Evolutionary conservation across 2,888 invertebrate genomes (phyloP).

Genomic region (Theretra japonica): DNA sequence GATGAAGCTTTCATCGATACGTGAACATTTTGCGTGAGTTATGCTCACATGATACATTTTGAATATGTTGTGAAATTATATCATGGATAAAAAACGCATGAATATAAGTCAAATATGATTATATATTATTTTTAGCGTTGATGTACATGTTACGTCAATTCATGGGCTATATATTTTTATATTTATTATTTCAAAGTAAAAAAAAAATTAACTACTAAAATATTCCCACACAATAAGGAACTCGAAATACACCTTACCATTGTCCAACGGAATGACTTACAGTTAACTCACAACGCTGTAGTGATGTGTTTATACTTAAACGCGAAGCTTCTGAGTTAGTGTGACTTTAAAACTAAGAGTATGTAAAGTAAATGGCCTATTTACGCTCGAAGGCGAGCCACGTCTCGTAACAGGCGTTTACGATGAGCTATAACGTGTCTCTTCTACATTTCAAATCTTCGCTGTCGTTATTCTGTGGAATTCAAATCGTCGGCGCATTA

Average conservation of each 20-base stretch:
- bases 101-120: too few species aligned
- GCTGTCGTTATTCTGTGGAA: constrained; percentile 52
- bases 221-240: constrained; percentile 16
- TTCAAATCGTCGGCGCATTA: constrained; percentile 44
- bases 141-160: background rate
- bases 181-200: background rate
- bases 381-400: constrained; percentile 36
- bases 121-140: too few species aligned
- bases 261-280: constrained; percentile 2
- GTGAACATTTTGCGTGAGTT: too few species aligned
- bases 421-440: constrained; percentile 48
- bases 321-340: background rate
- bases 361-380: constrained; percentile 23
- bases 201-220: background rate
- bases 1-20: background rate
- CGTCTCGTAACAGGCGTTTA: constrained; percentile 43
- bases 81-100: too few species aligned
- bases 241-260: constrained; percentile 2
- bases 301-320: constrained; percentile 12
- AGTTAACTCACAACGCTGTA: constrained; percentile 8
- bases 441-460: constrained; percentile 51
- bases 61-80: too few species aligned
- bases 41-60: too few species aligned
- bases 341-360: background rate
- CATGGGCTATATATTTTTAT: background rate